Base-by-base conservation (phyloP, 2,888 invertebrate genomes). In the Opisthograptis luteolata region DNA sequence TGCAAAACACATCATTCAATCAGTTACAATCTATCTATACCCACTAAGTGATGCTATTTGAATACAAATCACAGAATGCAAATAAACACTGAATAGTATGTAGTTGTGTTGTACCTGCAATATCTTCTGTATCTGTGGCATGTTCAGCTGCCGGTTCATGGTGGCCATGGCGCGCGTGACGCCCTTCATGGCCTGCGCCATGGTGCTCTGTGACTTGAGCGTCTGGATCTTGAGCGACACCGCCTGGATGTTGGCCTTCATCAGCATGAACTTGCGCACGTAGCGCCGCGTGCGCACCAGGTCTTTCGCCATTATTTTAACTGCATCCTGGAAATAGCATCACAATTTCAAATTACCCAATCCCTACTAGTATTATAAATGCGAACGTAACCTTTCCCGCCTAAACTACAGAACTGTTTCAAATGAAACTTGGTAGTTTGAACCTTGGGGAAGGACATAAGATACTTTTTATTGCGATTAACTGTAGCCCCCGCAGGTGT, bases 281-380 rank as follows among this genome's bases (percentile, higher is more conserved):
- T 99, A 99, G 36, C 95, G 94, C 53, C 99, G 92, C 0, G 99
- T 99, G 62, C 99, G 93, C 3, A 99, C 99, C 62, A 99, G 91
- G 89, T 99, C 99, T 81, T 98, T 98, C 0, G 99, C 99, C 99
- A 99, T 99, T 64, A 99, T 99, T 92, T 98, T 99, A 0, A 99
- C 99, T 8, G 99, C 98, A 90, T 99, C 99, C 97, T 97, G 76
- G 6, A 60, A 45, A 8, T 6, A 6, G 5, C 12, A 10, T 13
- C 7, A 17, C 6, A 17, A 15, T 12, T n/a, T n/a, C n/a, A n/a
- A n/a, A n/a, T n/a, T n/a, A n/a, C n/a, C n/a, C n/a, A n/a, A n/a
- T n/a, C n/a, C n/a, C n/a, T n/a, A n/a, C n/a, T n/a, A n/a, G n/a
- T n/a, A n/a, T n/a, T n/a, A n/a, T n/a, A n/a, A n/a, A n/a, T n/a